Conservation (phyloP, 2,888 invertebrate genomes). For the Pseudococcus viburni region DNA sequence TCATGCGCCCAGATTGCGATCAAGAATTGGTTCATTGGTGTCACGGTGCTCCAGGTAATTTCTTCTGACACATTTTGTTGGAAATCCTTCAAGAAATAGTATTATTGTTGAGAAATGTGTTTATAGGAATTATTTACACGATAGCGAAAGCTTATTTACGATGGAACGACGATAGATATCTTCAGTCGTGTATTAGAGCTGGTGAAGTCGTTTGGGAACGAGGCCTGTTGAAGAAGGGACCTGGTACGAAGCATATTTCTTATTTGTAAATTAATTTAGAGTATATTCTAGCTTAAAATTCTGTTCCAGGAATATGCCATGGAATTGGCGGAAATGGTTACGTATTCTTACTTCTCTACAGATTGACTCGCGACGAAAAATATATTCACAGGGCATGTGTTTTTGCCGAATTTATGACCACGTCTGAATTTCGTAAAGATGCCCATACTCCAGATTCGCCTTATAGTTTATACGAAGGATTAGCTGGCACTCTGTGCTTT, state of each 20-base stretch:
- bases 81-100: too few relatives aligned
- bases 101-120: background rate
- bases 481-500: conserved; percentile 88
- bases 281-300: conserved; percentile 37
- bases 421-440: conserved; percentile 77
- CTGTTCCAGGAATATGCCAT: conserved; percentile 81
- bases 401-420: conserved; percentile 83
- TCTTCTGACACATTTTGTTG: background rate
- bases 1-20: conserved; percentile 74
- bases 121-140: conserved; percentile 79
- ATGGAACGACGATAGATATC: conserved; percentile 82
- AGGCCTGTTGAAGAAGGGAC: conserved; percentile 88
- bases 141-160: conserved; percentile 85
- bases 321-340: conserved; percentile 89
- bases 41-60: conserved; percentile 84
- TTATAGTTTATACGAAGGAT: conserved; percentile 88
- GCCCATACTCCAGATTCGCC: conserved; percentile 86
- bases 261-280: background rate
- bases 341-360: conserved; percentile 82
- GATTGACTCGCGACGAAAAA: conserved; percentile 80
- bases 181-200: conserved; percentile 78
- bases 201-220: conserved; percentile 86
- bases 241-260: conserved; percentile 72
- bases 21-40: conserved; percentile 91
- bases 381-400: conserved; percentile 82